Conservation (phyloP, 1,140 invertebrate species). For the Zaprionus lachaisei region DNA sequence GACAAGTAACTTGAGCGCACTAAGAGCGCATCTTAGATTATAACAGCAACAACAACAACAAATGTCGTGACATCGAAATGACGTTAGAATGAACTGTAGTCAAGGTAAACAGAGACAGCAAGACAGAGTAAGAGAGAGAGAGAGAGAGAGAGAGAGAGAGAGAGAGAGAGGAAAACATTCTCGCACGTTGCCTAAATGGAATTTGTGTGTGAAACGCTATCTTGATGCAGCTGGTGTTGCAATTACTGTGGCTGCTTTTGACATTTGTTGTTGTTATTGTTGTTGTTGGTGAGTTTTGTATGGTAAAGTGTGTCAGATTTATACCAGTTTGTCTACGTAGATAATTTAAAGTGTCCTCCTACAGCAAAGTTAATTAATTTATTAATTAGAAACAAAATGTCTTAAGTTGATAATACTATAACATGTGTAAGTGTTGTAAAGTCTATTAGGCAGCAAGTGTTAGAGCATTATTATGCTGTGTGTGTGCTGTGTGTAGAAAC, state of each 20-base stretch:
- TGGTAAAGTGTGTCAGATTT: slow-evolving; percentile 14
- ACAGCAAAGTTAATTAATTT: background rate
- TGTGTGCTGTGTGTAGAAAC: background rate
- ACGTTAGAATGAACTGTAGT: slow-evolving; percentile 25
- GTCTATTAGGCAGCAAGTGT: background rate
- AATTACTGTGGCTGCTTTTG: background rate
- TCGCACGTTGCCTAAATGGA: slow-evolving; percentile 27
- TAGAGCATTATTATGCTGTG: background rate
- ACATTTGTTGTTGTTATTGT: background rate
- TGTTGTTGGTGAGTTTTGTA: background rate
- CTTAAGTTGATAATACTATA: background rate
- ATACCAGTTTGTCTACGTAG: background rate
- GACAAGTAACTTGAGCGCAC: slow-evolving; percentile 26
- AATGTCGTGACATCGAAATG: slow-evolving; percentile 44
- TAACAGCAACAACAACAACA: slow-evolving; percentile 11
- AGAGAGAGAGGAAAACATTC: background rate
- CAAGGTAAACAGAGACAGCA: slow-evolving; percentile 33
- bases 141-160: background rate
- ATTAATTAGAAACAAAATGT: background rate
- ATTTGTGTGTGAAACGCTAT: slow-evolving; percentile 10
- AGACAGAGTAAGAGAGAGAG: background rate
- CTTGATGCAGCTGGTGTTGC: background rate
- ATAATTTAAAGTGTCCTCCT: background rate
- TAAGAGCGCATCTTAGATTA: slow-evolving; percentile 28
- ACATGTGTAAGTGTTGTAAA: background rate